phyloP scores from a whole-genome alignment of 2,797 vertebrate genomes.

The Vultur gryphus region DNA sequence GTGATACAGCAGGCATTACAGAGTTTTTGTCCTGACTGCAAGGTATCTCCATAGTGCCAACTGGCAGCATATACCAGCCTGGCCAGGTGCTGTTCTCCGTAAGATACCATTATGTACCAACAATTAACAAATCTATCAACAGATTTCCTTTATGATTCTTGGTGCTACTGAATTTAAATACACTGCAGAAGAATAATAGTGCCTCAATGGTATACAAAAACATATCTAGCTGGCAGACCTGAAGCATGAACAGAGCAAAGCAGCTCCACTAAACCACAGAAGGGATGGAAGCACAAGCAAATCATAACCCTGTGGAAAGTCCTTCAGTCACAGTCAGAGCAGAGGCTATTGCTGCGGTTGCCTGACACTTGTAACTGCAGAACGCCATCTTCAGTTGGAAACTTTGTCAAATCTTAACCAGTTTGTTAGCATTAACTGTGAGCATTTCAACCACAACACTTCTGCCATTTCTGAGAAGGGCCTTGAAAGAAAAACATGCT shows the following conservation, averaged over 20 bases:
- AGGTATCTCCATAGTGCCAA: background rate
- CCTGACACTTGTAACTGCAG: background rate
- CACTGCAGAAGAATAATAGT: background rate
- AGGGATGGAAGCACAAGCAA: background rate
- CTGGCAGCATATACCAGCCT: background rate
- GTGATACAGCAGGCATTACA: background rate
- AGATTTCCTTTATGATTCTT: background rate
- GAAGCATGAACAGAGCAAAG: background rate
- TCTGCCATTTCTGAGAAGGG: background rate
- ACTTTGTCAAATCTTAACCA: background rate
- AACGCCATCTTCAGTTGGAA: background rate
- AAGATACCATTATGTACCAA: background rate
- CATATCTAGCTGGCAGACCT: background rate
- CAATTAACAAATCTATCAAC: background rate
- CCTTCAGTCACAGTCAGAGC: background rate
- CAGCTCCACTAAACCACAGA: background rate
- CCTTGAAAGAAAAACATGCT: background rate
- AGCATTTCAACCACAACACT: background rate
- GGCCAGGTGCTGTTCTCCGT: slow-evolving; percentile 14
- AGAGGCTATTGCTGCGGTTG: fast-evolving
- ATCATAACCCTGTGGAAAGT: background rate
- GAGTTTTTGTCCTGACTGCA: background rate
- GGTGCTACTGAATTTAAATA: background rate
- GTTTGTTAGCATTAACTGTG: background rate
- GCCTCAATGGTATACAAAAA: background rate